These are phyloP conservation scores for Alentia gelatinosa DNA, from an alignment of 2,888 invertebrate species.

Conservation along the genomic window DNA sequence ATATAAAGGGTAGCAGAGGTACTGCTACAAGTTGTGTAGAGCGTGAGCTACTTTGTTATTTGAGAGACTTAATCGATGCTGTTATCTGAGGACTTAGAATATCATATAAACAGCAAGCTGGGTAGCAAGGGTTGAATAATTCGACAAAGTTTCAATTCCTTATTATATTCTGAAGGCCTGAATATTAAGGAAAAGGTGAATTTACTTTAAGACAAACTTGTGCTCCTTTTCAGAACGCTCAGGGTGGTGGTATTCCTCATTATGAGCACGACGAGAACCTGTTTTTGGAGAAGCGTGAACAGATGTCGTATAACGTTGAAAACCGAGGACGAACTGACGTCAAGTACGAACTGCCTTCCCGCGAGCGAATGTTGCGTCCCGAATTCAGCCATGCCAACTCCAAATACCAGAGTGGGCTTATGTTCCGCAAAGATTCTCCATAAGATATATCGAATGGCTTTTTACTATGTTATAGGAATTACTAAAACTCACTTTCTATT, in stretches of 20 bases:
- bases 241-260: slow-evolving; percentile 76
- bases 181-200: too few species aligned
- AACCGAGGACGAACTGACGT: slow-evolving; percentile 74
- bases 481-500: too few species aligned
- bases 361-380: slow-evolving; percentile 75
- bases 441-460: not conserved
- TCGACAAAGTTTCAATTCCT: too few species aligned
- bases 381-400: slow-evolving; percentile 75
- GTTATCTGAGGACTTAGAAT: too few species aligned
- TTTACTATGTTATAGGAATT: not conserved
- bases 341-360: slow-evolving; percentile 73
- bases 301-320: slow-evolving; percentile 80
- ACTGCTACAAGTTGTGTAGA: too few species aligned
- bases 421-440: slow-evolving; percentile 68
- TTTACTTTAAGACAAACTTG: too few species aligned
- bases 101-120: too few species aligned
- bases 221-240: slow-evolving; percentile 75
- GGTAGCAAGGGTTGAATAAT: too few species aligned
- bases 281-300: slow-evolving; percentile 79
- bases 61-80: too few species aligned
- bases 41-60: too few species aligned
- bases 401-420: slow-evolving; percentile 76
- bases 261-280: slow-evolving; percentile 80
- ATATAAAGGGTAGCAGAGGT: too few species aligned
- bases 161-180: too few species aligned